Percentiles rank a stretch among this genome's conserved stretches.
These are phyloP conservation scores for Melanophora roralis DNA, from an alignment of 2,888 invertebrate genomes.

Conservation along the genomic window DNA sequence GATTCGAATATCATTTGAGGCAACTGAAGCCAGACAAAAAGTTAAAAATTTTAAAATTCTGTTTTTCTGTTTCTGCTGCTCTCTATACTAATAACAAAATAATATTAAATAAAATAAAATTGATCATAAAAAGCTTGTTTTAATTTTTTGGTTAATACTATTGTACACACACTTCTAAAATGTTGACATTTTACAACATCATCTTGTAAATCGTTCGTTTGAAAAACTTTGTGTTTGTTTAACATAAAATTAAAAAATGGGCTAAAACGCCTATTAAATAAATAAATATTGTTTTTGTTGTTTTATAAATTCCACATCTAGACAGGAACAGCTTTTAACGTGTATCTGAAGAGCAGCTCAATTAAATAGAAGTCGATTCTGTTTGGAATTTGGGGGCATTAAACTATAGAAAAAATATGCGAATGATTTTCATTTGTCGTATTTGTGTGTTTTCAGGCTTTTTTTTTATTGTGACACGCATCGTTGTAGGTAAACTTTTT, in stretches of 20 bases:
- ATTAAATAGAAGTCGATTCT: constrained; percentile 11
- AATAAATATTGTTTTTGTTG: too few species aligned
- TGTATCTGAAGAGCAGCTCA: neutral
- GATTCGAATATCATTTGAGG: neutral
- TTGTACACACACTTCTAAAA: neutral
- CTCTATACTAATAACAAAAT: too few species aligned
- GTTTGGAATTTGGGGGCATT: constrained; percentile 49
- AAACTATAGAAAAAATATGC: constrained; percentile 16
- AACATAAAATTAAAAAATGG: too few species aligned
- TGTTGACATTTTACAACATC: constrained; percentile 43
- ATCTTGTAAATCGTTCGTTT: constrained; percentile 17
- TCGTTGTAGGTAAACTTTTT: neutral
- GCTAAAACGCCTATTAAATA: too few species aligned
- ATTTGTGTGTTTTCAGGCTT: neutral
- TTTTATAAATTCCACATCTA: constrained; percentile 24
- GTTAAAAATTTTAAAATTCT: too few species aligned
- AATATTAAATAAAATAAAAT: too few species aligned
- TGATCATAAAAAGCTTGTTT: constrained; percentile 8
- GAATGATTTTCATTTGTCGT: neutral
- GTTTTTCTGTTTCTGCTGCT: too few species aligned
- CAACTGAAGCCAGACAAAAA: constrained; percentile 34
- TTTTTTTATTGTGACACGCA: neutral
- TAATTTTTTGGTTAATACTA: constrained; percentile 3
- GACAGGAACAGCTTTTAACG: neutral
- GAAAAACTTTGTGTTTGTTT: too few species aligned